A percentile compares a stretch with the other conserved stretches of the same genome.
phyloP scores from a whole-genome alignment of 2,888 invertebrate species.

The Tillus elongatus region DNA sequence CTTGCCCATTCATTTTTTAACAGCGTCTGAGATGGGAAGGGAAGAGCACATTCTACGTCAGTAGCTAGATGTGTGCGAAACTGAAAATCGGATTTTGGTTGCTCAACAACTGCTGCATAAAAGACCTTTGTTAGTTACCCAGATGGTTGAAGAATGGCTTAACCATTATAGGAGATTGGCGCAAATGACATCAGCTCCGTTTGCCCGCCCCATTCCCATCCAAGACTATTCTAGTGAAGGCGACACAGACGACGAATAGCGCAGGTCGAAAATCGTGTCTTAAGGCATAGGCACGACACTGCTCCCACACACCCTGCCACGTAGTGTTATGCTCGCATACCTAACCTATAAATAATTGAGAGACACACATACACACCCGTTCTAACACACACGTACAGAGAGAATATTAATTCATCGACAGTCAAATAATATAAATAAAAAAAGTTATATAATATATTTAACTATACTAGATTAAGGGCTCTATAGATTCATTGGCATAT shows the following conservation, averaged over 20 bases:
- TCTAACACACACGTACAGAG: too few species aligned
- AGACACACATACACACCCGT: too few species aligned
- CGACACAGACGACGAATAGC: conserved; percentile 85
- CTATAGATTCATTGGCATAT: too few species aligned
- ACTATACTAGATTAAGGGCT: too few species aligned
- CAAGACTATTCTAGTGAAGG: conserved; percentile 79
- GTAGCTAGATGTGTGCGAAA: conserved; percentile 81
- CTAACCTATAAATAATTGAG: too few species aligned
- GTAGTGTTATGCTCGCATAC: too few species aligned
- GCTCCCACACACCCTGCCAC: too few species aligned
- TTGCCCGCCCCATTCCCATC: conserved; percentile 53
- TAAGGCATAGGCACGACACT: too few species aligned
- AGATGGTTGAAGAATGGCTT: conserved; percentile 93
- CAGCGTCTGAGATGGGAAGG: conserved; percentile 76
- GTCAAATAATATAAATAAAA: too few species aligned
- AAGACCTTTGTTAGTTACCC: conserved; percentile 74
- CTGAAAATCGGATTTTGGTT: conserved; percentile 77
- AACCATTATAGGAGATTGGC: conserved; percentile 85
- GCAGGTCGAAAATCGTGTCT: conserved; percentile 19
- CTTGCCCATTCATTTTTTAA: conserved; percentile 88
- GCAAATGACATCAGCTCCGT: conserved; percentile 66
- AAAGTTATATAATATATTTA: too few species aligned
- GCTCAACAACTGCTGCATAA: conserved; percentile 83
- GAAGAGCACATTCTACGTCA: conserved; percentile 81
- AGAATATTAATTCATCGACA: too few species aligned